A percentile compares a stretch with the other conserved stretches of the same genome.
These are phyloP conservation scores for Drosophila seguyi DNA, from an alignment of 1,140 invertebrate genomes.

Conservation along the genomic window DNA sequence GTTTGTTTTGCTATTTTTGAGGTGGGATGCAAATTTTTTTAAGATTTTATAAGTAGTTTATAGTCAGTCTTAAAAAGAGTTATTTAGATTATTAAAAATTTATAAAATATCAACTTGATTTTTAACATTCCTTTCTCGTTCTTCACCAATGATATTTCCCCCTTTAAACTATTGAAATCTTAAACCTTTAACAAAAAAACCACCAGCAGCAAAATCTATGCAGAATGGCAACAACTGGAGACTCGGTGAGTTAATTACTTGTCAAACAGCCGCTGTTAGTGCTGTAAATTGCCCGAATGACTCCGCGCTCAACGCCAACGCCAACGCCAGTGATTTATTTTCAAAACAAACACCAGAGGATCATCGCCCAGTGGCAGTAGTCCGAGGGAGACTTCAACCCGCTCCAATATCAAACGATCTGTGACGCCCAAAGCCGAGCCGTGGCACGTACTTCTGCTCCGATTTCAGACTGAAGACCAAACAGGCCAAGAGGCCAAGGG, in stretches of 20 bases:
- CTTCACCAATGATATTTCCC: background rate
- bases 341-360: conserved; percentile 69
- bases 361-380: conserved; percentile 24
- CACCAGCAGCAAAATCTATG: conserved; percentile 7
- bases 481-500: conserved; percentile 5
- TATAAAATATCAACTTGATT: background rate
- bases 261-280: conserved; percentile 72
- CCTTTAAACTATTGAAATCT: conserved; percentile 2
- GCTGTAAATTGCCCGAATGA: conserved; percentile 77
- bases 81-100: background rate
- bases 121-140: too few relatives aligned
- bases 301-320: conserved; percentile 43
- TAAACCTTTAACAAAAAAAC: conserved; percentile 9
- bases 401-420: conserved; percentile 78
- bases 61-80: background rate
- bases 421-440: conserved; percentile 69
- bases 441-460: conserved; percentile 64
- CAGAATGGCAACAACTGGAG: conserved; percentile 32
- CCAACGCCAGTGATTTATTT: conserved; percentile 68
- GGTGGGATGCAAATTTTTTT: background rate
- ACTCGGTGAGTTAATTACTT: conserved; percentile 72
- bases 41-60: too few relatives aligned
- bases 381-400: background rate
- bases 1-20: too few relatives aligned
- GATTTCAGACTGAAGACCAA: conserved; percentile 38